Percentiles rank a stretch among this genome's conserved stretches.
These are phyloP conservation scores for Ammodytes marinus DNA, from an alignment of 2,113 vertebrate genomes.

Conservation along the genomic window DNA sequence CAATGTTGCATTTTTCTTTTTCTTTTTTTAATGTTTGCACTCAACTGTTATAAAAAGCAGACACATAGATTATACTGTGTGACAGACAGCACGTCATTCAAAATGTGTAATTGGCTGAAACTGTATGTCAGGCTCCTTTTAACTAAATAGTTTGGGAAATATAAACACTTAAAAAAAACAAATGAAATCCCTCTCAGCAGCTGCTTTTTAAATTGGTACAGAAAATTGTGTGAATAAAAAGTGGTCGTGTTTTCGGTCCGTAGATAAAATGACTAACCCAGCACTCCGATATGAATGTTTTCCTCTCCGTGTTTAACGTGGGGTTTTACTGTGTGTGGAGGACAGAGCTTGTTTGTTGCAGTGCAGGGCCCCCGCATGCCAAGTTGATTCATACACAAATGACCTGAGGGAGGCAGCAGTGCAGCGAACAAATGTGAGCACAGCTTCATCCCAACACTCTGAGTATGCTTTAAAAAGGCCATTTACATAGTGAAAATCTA, in stretches of 20 bases:
- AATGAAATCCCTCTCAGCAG: conserved; percentile 12
- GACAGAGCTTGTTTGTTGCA: conserved; percentile 51
- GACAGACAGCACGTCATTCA: conserved; percentile 19
- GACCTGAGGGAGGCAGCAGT: conserved; percentile 89
- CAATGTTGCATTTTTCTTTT: conserved; percentile 20
- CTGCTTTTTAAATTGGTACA: conserved; percentile 23
- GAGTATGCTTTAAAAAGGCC: conserved; percentile 82
- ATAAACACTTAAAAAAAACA: conserved; percentile 37
- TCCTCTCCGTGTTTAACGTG: conserved; percentile 39
- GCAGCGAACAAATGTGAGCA: conserved; percentile 81
- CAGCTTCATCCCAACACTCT: conserved; percentile 67
- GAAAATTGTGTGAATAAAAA: conserved; percentile 24
- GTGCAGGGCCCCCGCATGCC: conserved; percentile 51
- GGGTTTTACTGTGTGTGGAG: conserved; percentile 31
- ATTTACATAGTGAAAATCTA: conserved; percentile 88
- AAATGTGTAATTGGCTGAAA: conserved; percentile 22
- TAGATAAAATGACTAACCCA: conserved; percentile 40
- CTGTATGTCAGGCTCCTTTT: conserved; percentile 25
- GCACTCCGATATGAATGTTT: conserved; percentile 17
- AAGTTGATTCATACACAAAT: conserved; percentile 78
- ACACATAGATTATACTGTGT: conserved; percentile 6
- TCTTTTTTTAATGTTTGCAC: conserved; percentile 25
- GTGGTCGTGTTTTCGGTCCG: conserved; percentile 22
- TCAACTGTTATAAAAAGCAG: neutral
- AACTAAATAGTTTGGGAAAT: conserved; percentile 5